phyloP scores from a whole-genome alignment of 2,797 vertebrate species.

The Myotis planiceps region DNA sequence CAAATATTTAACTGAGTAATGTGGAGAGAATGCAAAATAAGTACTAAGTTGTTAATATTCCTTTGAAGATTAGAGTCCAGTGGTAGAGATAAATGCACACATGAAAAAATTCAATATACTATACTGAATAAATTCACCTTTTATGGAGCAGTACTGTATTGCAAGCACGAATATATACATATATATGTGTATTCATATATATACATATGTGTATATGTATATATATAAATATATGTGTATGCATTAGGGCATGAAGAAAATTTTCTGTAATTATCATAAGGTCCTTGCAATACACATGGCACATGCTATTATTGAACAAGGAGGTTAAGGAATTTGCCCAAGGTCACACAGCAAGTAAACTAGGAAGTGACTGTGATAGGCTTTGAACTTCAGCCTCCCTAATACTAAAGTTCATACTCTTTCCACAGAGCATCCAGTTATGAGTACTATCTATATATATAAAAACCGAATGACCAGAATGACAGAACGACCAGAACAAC shows the following conservation, averaged over 20 bases:
- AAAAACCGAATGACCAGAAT: too few relatives aligned
- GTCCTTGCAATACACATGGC: background rate
- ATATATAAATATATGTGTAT: accelerated
- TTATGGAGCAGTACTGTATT: background rate
- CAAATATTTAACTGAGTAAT: background rate
- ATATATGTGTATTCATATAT: background rate
- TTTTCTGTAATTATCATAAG: slow-evolving; percentile 5
- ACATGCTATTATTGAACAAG: background rate
- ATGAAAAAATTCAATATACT: background rate
- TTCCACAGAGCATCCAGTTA: background rate
- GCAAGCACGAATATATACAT: background rate
- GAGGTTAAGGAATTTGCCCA: background rate
- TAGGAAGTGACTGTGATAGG: too few relatives aligned
- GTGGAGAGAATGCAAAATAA: background rate
- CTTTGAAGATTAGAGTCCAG: slow-evolving; percentile 9
- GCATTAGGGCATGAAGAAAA: background rate
- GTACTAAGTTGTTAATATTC: background rate
- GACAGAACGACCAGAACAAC: too few relatives aligned
- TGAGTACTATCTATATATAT: background rate
- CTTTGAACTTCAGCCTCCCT: slow-evolving; percentile 23
- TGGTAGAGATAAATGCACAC: background rate
- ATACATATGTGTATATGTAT: background rate
- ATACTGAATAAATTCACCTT: background rate
- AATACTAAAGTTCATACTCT: background rate
- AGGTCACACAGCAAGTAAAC: background rate